phyloP scores from a whole-genome alignment of 2,888 invertebrate genomes.

The Pandemis heparana region DNA sequence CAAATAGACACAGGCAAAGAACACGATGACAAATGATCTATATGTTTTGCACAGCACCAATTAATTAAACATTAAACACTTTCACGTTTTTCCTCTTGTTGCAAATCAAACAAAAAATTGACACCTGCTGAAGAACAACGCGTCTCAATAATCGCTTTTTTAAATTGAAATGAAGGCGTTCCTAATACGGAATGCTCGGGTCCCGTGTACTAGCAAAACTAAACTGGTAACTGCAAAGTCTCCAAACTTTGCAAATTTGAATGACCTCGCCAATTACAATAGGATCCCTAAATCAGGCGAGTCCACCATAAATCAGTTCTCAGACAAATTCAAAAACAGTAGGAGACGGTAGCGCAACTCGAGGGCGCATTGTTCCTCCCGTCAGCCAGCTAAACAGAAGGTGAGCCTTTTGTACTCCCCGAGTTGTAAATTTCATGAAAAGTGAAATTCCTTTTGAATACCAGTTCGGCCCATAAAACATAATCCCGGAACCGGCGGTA shows the following conservation, averaged over 20 bases:
- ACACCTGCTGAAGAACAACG: neutral
- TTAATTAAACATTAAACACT: too few relatives aligned
- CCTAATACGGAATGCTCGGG: constrained; percentile 52
- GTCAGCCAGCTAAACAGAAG: constrained; percentile 82
- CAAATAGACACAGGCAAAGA: neutral
- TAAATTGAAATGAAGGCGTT: neutral
- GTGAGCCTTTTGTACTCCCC: constrained; percentile 79
- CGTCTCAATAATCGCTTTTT: neutral
- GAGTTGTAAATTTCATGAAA: constrained; percentile 86
- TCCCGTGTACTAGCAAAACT: constrained; percentile 67
- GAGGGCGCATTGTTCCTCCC: constrained; percentile 80
- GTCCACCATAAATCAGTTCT: constrained; percentile 77
- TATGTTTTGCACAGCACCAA: too few relatives aligned
- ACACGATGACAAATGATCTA: neutral
- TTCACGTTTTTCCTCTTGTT: neutral
- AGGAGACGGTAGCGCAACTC: constrained; percentile 83
- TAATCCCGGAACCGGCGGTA: constrained; percentile 79
- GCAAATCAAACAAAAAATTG: neutral
- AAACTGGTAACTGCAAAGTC: constrained; percentile 59
- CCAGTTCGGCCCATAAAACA: constrained; percentile 78
- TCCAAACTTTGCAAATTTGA: constrained; percentile 59
- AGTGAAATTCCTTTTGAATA: constrained; percentile 86
- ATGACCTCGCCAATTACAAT: constrained; percentile 79
- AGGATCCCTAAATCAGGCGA: constrained; percentile 77
- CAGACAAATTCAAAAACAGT: constrained; percentile 85